Conservation (phyloP, 1,140 invertebrate genomes). For the Melanaphis sacchari region DNA sequence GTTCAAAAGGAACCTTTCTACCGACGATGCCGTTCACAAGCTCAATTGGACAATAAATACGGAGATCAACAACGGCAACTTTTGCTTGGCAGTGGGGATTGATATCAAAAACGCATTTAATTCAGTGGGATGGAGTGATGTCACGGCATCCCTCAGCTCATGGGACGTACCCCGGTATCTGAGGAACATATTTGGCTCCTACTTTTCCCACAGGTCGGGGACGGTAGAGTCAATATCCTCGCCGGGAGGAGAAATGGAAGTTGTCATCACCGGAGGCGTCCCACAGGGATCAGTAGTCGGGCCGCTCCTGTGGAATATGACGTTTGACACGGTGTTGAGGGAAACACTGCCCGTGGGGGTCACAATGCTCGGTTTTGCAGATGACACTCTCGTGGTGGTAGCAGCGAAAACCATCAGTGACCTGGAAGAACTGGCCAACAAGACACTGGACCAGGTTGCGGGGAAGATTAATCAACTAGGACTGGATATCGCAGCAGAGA, state of each 20-base stretch:
- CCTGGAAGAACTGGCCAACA: background rate
- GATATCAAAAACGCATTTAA: background rate
- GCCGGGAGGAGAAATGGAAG: no score
- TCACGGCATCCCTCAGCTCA: background rate
- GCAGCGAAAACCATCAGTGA: background rate
- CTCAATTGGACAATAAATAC: fast-evolving
- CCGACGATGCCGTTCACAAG: background rate
- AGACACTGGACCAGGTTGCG: background rate
- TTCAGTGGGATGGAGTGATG: background rate
- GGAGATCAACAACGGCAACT: background rate
- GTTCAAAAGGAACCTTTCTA: background rate
- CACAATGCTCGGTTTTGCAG: background rate
- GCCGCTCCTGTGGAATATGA: no score
- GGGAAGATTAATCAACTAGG: background rate
- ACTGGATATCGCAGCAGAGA: background rate
- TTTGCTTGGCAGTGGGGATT: background rate
- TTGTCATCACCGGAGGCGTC: background rate
- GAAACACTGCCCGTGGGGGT: background rate
- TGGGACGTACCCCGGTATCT: background rate
- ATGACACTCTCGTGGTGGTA: background rate
- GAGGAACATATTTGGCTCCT: no score
- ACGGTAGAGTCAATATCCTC: no score
- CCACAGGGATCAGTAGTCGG: background rate
- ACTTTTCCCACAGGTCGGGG: no score
- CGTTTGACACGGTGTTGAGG: background rate